Percentiles rank a stretch among this genome's conserved stretches.
Conservation (phyloP, 2,888 invertebrate genomes). For the Petrolisthes cinctipes region DNA sequence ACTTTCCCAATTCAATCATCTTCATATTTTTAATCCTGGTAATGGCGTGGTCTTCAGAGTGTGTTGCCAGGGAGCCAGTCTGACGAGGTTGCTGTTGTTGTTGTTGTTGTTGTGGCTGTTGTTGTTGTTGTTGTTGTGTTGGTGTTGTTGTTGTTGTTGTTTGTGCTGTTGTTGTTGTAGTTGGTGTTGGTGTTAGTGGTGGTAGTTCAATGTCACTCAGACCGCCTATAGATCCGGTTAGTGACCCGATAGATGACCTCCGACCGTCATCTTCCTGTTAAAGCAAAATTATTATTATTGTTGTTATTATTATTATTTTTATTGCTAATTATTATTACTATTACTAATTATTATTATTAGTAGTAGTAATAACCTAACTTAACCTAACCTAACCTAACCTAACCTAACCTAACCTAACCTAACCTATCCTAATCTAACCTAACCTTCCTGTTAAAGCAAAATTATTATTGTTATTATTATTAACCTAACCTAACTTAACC, state of each 20-base stretch:
- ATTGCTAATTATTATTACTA: too few relatives aligned
- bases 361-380: too few relatives aligned
- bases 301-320: too few relatives aligned
- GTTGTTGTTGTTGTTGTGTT: neutral
- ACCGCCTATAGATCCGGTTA: slow-evolving; percentile 33
- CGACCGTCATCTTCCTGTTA: slow-evolving; percentile 51
- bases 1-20: slow-evolving; percentile 93
- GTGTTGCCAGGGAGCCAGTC: slow-evolving; percentile 92
- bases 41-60: slow-evolving; percentile 90
- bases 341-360: too few relatives aligned
- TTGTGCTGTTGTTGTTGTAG: slow-evolving; percentile 13
- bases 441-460: too few relatives aligned
- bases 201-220: slow-evolving; percentile 54
- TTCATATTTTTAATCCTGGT: slow-evolving; percentile 99
- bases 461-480: too few relatives aligned
- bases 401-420: too few relatives aligned
- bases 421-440: too few relatives aligned
- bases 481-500: too few relatives aligned
- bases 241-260: slow-evolving; percentile 36
- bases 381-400: too few relatives aligned
- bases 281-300: too few relatives aligned
- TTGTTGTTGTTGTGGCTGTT: neutral
- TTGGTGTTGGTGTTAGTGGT: slow-evolving; percentile 8
- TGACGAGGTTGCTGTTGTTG: slow-evolving; percentile 76
- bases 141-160: slow-evolving; percentile 58